Conservation (phyloP, 1,140 invertebrate genomes). For the Sarcophaga bullata region DNA sequence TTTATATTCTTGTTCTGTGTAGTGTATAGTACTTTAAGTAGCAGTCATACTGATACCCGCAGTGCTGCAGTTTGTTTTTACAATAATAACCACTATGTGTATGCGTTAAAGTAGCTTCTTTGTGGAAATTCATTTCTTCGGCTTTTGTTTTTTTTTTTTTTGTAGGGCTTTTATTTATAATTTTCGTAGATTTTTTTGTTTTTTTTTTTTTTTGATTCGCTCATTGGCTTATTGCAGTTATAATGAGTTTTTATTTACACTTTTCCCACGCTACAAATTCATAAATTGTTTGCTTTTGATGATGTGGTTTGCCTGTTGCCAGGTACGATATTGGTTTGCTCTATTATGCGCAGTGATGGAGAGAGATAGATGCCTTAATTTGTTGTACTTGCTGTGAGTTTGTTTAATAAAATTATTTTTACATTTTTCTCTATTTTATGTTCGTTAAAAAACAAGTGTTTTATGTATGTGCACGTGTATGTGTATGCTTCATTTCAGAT, state of each 20-base stretch:
- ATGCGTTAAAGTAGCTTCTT: conserved; percentile 13
- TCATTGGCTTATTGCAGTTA: conserved; percentile 1
- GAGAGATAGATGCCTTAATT: too few species aligned
- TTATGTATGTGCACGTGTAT: not conserved
- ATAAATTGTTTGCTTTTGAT: not conserved
- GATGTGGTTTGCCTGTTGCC: not conserved
- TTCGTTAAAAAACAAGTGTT: not conserved
- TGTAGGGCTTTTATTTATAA: too few species aligned
- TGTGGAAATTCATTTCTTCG: not conserved
- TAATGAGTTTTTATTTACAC: conserved; percentile 38
- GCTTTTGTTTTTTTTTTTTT: too few species aligned
- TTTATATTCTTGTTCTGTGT: conserved; percentile 2
- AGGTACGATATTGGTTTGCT: not conserved
- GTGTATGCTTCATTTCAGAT: too few species aligned
- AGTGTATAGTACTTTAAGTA: not conserved
- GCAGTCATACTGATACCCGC: not conserved
- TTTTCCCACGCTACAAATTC: conserved; percentile 39
- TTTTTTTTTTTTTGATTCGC: not conserved
- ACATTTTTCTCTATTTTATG: not conserved
- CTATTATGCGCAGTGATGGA: too few species aligned
- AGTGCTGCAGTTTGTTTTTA: not conserved
- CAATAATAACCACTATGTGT: not conserved
- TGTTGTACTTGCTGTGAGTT: too few species aligned
- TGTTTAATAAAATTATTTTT: too few species aligned
- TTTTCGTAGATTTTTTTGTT: not conserved